Evolutionary conservation across 2,797 vertebrate species (phyloP), one percentile per base, ranked within the genome.

Genomic region (Agapornis canus): DNA sequence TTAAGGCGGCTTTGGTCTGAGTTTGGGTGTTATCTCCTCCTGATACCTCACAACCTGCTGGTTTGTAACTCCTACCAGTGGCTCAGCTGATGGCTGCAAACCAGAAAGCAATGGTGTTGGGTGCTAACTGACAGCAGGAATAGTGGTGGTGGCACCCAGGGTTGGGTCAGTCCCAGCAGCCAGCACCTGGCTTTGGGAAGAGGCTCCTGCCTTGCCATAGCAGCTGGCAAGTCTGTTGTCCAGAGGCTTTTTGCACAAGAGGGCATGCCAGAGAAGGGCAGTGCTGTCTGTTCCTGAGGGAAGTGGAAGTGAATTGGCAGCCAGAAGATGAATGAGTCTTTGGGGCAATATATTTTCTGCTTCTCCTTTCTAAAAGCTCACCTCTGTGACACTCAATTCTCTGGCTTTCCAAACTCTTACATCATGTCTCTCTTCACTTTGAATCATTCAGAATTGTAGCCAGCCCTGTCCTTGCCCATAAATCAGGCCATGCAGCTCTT

Each of bases 51-150:
- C 32, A 51, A 54, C 0, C 2, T 13, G 21, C 13, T 15, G 66
- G 37, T 60, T 48, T 68, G 45, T 37, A 48, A 37, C 12, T n/a
- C 25, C 19, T 43, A 9, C 27, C 37, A 64, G 57, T 25, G 9
- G 26, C 35, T 59, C 83, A 82, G 52, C 16, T 16, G 26, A 23
- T 29, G 40, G 26, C 31, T 85, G 19, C 4, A 22, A 86, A 78
- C 10, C 35, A 59, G 26, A 79, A 23, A 75, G 66, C 37, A n/a
- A 5, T 2, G 2, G 48, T 2, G 2, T 43, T 0, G 0, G 32
- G 19, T 37, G 65, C 26, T 39, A 57, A 16, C 21, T n/a, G 39
- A 61, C 3, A 5, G 4, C 5, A n/a, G 56, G n/a, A 75, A 42
- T 2, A 3, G 32, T 3, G 2, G 8, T 47, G n/a, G 2, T 83